Conservation (phyloP, 2,797 vertebrate genomes). For the Serranus cabrilla region DNA sequence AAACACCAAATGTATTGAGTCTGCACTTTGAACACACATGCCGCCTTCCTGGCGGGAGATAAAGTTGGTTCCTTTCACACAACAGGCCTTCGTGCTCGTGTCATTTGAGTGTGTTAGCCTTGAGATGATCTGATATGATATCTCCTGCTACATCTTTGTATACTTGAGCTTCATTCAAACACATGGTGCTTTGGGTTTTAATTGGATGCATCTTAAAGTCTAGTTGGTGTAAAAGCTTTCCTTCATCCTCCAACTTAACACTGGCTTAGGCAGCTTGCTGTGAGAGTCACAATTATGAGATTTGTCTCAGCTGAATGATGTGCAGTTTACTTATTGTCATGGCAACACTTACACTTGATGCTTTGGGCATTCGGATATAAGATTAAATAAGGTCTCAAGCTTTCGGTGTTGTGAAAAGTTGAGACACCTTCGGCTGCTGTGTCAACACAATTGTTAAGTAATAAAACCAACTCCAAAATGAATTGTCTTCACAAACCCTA, state of each 20-base stretch:
- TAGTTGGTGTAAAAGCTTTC: conserved; percentile 4
- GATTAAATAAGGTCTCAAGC: conserved; percentile 2
- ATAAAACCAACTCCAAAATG: not conserved
- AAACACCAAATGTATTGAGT: conserved; percentile 41
- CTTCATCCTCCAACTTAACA: conserved; percentile 17
- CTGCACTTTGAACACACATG: conserved; percentile 26
- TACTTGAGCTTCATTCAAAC: conserved; percentile 1
- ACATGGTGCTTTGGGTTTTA: conserved; percentile 8
- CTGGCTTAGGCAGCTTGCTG: conserved; percentile 8
- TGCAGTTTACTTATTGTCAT: conserved; percentile 35
- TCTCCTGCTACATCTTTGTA: not conserved
- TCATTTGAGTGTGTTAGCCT: not conserved
- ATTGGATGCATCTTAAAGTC: conserved; percentile 14
- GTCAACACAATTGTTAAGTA: not conserved
- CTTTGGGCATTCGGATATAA: conserved; percentile 25
- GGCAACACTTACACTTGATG: conserved; percentile 33
- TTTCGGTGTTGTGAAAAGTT: not conserved
- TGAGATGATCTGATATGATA: conserved; percentile 9
- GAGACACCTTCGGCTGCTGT: not conserved
- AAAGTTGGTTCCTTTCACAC: conserved; percentile 34
- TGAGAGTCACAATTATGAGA: conserved; percentile 35
- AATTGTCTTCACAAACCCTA: too few species aligned
- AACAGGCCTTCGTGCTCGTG: conserved; percentile 18
- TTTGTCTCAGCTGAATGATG: conserved; percentile 42
- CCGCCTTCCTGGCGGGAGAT: not conserved